Evolutionary conservation across 2,113 vertebrate species (phyloP).

Genomic region (Epinephelus cyanopodus): DNA sequence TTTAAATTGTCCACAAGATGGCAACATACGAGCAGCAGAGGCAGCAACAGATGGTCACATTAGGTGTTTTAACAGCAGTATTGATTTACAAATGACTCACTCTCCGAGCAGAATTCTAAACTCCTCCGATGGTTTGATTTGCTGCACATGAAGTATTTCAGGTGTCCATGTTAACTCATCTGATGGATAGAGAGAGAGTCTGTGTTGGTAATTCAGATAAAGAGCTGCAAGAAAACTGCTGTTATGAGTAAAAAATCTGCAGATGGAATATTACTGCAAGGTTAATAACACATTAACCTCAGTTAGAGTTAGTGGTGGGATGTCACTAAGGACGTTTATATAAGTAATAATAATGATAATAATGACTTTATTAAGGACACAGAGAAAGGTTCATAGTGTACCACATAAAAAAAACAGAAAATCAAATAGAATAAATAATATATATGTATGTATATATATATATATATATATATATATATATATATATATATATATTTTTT

Average conservation of each 20-base stretch:
- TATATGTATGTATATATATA: too few species aligned
- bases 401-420: too few species aligned
- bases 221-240: not conserved
- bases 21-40: constrained; percentile 61
- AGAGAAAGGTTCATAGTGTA: too few species aligned
- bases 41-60: constrained; percentile 68
- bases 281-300: constrained; percentile 22
- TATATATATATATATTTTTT: too few species aligned
- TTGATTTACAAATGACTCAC: constrained; percentile 43
- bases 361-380: too few species aligned
- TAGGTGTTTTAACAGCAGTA: constrained; percentile 27
- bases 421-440: too few species aligned
- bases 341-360: too few species aligned
- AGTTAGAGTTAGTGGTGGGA: too few species aligned
- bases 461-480: too few species aligned
- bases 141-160: not conserved
- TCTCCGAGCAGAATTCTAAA: constrained; percentile 8
- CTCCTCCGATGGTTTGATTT: not conserved
- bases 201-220: too few species aligned
- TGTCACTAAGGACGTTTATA: too few species aligned
- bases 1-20: constrained; percentile 74
- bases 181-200: not conserved
- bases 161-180: not conserved
- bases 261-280: not conserved
- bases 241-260: not conserved